A percentile compares a stretch with the other conserved stretches of the same genome.
Evolutionary conservation across 2,113 vertebrate species (phyloP).

Genomic region (Phaethon lepturus): DNA sequence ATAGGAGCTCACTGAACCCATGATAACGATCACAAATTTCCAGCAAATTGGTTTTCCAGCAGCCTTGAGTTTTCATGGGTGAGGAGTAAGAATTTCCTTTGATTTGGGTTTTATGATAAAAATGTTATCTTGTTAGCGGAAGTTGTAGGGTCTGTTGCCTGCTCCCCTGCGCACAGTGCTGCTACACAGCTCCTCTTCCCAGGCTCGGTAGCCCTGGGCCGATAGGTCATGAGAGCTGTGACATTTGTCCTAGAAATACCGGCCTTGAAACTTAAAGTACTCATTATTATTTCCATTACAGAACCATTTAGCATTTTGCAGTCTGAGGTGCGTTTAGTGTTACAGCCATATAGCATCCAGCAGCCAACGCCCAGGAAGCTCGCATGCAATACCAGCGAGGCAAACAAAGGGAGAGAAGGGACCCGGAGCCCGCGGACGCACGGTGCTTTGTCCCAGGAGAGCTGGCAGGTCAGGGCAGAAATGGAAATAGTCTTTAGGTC

Average conservation of each 20-base stretch:
- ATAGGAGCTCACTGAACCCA: not conserved
- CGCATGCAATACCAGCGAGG: not conserved
- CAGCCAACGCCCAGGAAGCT: not conserved
- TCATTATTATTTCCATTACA: not conserved
- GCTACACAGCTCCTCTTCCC: not conserved
- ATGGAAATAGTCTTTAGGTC: not conserved
- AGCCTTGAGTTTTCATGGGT: not conserved
- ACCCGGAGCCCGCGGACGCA: not conserved
- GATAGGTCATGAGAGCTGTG: not conserved
- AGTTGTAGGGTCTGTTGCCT: not conserved
- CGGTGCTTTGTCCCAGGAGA: not conserved
- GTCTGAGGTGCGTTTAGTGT: not conserved
- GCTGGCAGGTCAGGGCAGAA: not conserved
- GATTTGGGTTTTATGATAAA: not conserved
- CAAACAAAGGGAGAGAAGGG: not conserved
- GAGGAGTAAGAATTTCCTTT: not conserved
- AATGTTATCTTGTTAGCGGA: not conserved
- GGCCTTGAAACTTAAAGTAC: not conserved
- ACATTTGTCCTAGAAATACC: not conserved
- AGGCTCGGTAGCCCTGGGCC: not conserved
- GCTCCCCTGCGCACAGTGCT: not conserved
- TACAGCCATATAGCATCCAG: not conserved
- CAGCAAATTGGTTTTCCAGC: not conserved
- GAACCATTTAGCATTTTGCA: not conserved
- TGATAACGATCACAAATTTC: not conserved